phyloP scores from a whole-genome alignment of 2,113 vertebrate genomes.

The Tretioscincus oriximinensis region DNA sequence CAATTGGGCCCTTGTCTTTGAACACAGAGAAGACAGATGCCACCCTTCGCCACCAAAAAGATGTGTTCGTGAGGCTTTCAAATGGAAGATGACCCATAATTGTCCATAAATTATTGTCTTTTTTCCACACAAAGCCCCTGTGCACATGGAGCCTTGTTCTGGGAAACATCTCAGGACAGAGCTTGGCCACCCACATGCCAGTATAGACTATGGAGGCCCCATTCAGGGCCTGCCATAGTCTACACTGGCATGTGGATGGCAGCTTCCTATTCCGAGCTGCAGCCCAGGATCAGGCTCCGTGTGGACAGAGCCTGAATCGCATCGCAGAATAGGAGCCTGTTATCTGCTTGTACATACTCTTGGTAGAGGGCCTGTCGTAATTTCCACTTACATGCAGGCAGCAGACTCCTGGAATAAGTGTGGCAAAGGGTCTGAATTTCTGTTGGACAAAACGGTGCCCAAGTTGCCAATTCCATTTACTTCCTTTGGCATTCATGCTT shows the following conservation, averaged over 20 bases:
- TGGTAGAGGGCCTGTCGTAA: too few species aligned
- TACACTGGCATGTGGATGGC: too few species aligned
- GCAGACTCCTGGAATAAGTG: background rate
- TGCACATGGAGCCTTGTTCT: background rate
- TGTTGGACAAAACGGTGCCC: too few species aligned
- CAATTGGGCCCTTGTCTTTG: background rate
- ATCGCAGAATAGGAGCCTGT: too few species aligned
- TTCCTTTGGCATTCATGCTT: background rate
- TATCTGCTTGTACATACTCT: too few species aligned
- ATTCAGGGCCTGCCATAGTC: too few species aligned
- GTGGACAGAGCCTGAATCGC: too few species aligned
- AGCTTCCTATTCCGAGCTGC: too few species aligned
- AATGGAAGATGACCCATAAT: background rate
- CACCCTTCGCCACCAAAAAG: background rate
- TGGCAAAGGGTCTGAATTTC: background rate
- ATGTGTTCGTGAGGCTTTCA: background rate
- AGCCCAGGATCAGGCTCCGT: background rate
- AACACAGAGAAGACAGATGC: background rate
- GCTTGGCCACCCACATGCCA: too few species aligned
- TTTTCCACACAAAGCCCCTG: background rate
- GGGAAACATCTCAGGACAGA: background rate
- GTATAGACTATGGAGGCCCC: too few species aligned
- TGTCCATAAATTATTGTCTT: background rate
- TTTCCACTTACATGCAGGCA: too few species aligned
- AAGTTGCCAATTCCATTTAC: background rate